Evolutionary conservation across 92 coral and sea anemone genomes (phyloP).

Genomic region (Siderastrea siderea): DNA sequence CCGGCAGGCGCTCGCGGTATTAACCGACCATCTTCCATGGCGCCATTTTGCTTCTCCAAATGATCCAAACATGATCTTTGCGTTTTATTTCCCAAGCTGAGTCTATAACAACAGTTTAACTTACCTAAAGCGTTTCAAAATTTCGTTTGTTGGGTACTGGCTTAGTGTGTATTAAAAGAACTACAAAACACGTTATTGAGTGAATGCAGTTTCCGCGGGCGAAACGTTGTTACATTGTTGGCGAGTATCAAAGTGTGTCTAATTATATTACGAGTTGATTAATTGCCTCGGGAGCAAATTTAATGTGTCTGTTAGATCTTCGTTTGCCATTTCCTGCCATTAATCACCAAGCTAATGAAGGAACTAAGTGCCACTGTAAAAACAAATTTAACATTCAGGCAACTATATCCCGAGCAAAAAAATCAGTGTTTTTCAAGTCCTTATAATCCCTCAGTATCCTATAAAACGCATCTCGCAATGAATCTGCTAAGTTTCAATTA

Average conservation of each 20-base stretch:
- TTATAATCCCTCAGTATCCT: not conserved
- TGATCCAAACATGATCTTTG: not conserved
- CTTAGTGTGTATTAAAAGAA: not conserved
- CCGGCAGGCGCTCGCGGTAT: not conserved
- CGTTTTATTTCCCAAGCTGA: not conserved
- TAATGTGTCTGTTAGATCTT: conserved; percentile 42
- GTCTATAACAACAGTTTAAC: not conserved
- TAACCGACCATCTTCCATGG: not conserved
- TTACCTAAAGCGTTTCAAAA: not conserved
- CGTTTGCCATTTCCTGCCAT: conserved; percentile 58
- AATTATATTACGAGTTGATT: conserved; percentile 53
- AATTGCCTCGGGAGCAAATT: conserved; percentile 32
- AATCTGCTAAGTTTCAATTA: not conserved
- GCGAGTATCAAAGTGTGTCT: conserved; percentile 15
- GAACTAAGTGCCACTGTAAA: conserved; percentile 21
- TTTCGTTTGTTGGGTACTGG: not conserved
- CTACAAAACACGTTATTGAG: not conserved
- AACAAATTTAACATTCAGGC: conserved; percentile 15
- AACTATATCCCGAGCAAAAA: not conserved
- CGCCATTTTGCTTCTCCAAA: conserved; percentile 13
- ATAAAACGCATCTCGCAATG: no score
- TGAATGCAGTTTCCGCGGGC: not conserved
- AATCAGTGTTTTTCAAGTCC: not conserved
- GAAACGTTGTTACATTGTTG: not conserved
- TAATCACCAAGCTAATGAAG: conserved; percentile 48